These are phyloP conservation scores for Spilarctia lutea DNA, from an alignment of 2,888 invertebrate species.

Conservation along the genomic window DNA sequence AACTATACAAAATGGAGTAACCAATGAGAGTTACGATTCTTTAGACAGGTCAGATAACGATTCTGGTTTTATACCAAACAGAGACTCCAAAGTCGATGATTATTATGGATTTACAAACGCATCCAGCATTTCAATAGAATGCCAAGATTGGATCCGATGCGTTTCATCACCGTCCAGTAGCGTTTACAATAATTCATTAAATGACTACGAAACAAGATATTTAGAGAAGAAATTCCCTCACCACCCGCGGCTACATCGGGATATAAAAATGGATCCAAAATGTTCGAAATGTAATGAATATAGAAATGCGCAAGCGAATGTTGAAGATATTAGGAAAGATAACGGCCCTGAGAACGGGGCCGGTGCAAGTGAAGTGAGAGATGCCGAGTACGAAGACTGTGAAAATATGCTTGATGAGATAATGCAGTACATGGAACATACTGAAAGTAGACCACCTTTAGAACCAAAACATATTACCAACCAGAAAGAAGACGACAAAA, in stretches of 20 bases:
- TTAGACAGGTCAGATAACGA: slow-evolving; percentile 67
- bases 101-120: slow-evolving; percentile 75
- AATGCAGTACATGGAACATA: slow-evolving; percentile 72
- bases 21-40: slow-evolving; percentile 71
- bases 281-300: slow-evolving; percentile 33
- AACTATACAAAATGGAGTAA: slow-evolving; percentile 69
- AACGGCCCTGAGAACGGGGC: slow-evolving; percentile 25
- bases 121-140: slow-evolving; percentile 74
- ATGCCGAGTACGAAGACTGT: slow-evolving; percentile 55
- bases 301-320: slow-evolving; percentile 20
- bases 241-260: slow-evolving; percentile 52
- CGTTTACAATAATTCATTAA: slow-evolving; percentile 70
- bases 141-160: slow-evolving; percentile 75
- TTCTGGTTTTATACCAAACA: slow-evolving; percentile 63
- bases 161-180: slow-evolving; percentile 70
- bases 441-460: slow-evolving; percentile 55
- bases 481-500: slow-evolving; percentile 68
- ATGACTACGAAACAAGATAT: slow-evolving; percentile 63
- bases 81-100: slow-evolving; percentile 62
- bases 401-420: slow-evolving; percentile 79
- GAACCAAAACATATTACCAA: slow-evolving; percentile 70
- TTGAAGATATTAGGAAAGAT: slow-evolving; percentile 34
- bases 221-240: slow-evolving; percentile 61
- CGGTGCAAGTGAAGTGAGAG: slow-evolving; percentile 17
- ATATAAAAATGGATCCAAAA: slow-evolving; percentile 42